phyloP scores from a whole-genome alignment of 2,113 vertebrate species.

The Tragelaphus strepsiceros region DNA sequence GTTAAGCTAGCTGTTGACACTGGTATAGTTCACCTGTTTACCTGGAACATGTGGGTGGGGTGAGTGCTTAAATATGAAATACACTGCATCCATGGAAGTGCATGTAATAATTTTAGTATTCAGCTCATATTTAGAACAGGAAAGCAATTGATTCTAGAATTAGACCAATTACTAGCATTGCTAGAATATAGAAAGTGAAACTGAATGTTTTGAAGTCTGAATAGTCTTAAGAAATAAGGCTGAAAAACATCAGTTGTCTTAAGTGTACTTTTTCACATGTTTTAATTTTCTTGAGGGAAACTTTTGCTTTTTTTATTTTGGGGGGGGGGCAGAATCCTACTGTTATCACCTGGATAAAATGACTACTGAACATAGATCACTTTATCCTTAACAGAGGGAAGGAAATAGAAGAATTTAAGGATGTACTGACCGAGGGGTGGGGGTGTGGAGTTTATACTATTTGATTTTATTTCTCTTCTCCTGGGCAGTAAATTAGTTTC shows the following conservation, averaged over 20 bases:
- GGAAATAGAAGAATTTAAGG: conserved; percentile 4
- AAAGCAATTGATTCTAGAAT: neutral
- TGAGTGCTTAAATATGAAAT: neutral
- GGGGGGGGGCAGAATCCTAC: accelerated
- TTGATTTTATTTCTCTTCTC: neutral
- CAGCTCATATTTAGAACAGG: neutral
- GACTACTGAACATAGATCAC: neutral
- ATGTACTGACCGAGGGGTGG: neutral
- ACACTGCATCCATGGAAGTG: neutral
- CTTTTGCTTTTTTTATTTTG: neutral
- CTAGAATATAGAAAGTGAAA: neutral
- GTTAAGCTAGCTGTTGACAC: neutral
- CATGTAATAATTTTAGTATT: neutral
- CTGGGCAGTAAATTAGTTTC: neutral
- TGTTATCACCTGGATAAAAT: neutral
- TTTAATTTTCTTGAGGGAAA: neutral
- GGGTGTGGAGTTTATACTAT: neutral
- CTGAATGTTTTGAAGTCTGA: neutral
- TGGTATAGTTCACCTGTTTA: neutral
- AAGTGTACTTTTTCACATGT: neutral
- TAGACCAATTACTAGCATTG: neutral
- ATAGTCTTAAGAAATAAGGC: neutral
- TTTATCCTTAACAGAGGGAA: neutral
- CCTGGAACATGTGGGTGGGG: neutral
- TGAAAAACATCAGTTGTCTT: neutral